These are phyloP conservation scores for Loxodonta africana DNA, from an alignment of 2,113 vertebrate species.

Conservation along the genomic window DNA sequence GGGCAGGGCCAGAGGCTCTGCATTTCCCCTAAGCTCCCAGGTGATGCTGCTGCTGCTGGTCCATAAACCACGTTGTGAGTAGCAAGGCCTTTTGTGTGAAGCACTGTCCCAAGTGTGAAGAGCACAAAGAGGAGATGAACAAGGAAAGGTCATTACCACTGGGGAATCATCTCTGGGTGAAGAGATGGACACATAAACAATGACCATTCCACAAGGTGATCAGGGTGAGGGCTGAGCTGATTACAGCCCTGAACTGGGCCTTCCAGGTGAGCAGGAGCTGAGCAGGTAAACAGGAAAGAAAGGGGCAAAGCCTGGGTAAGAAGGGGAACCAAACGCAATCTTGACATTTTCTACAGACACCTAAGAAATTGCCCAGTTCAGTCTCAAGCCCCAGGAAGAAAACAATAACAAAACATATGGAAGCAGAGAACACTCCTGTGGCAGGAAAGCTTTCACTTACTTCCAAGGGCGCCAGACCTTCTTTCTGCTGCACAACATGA, in stretches of 20 bases:
- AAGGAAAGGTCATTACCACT: neutral
- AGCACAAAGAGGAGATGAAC: neutral
- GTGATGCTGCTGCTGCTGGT: neutral
- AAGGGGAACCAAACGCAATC: neutral
- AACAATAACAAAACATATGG: neutral
- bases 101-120: too few relatives aligned
- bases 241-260: neutral
- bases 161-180: neutral
- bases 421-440: slow-evolving; percentile 27
- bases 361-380: neutral
- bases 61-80: neutral
- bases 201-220: neutral
- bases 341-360: neutral
- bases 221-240: neutral
- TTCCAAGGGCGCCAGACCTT: neutral
- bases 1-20: neutral
- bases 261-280: neutral
- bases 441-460: neutral
- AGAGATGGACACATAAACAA: neutral
- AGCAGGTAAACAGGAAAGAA: neutral
- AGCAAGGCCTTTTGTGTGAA: neutral
- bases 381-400: neutral
- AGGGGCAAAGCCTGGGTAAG: neutral
- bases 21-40: neutral
- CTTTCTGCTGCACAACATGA: neutral